phyloP scores from a whole-genome alignment of 2,888 invertebrate species.

The Meganola albula region DNA sequence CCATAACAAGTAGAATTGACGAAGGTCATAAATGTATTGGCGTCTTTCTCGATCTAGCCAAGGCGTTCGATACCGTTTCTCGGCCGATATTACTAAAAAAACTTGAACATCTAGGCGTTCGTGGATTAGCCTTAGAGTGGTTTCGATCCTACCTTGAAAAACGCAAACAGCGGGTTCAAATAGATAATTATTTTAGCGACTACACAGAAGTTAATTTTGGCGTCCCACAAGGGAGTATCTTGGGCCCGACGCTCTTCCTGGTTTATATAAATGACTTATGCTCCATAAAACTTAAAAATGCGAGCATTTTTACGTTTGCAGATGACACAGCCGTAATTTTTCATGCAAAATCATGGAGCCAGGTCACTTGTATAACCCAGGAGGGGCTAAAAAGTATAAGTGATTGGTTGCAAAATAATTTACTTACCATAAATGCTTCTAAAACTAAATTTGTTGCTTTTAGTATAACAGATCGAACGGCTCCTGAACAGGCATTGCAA shows the following conservation, averaged over 20 bases:
- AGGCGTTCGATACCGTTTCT: neutral
- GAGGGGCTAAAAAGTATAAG: neutral
- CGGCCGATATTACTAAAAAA: neutral
- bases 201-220: neutral
- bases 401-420: slow-evolving; percentile 3
- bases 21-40: too few species aligned
- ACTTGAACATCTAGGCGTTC: neutral
- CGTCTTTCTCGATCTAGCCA: slow-evolving; percentile 4
- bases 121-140: neutral
- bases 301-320: slow-evolving; percentile 3
- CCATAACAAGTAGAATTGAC: too few species aligned
- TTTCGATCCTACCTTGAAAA: neutral
- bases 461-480: slow-evolving; percentile 1
- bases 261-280: slow-evolving; percentile 6
- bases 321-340: slow-evolving; percentile 9
- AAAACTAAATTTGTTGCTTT: slow-evolving; percentile 12
- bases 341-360: slow-evolving; percentile 2
- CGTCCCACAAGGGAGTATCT: slow-evolving; percentile 1
- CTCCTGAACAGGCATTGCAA: slow-evolving; percentile 2
- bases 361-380: neutral
- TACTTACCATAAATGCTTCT: slow-evolving; percentile 8
- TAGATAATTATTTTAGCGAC: neutral
- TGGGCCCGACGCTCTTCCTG: slow-evolving; percentile 7
- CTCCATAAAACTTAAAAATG: neutral
- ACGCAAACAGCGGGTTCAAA: slow-evolving; percentile 1